These are phyloP conservation scores for Drosophila vallismaia DNA, from an alignment of 2,888 invertebrate genomes.

Conservation along the genomic window DNA sequence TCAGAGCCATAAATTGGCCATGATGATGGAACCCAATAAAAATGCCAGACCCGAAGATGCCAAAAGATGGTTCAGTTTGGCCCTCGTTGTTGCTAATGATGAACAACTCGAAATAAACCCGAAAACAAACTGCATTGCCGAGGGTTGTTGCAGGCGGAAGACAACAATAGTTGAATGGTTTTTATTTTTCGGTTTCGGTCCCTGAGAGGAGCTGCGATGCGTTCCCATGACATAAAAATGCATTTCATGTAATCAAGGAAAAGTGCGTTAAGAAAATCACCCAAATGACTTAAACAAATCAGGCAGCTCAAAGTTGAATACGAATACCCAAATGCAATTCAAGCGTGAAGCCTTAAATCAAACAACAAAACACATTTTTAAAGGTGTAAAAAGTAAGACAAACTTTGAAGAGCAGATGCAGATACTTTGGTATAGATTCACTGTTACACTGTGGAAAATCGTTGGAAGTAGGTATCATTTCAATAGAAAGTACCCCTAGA, in stretches of 20 bases:
- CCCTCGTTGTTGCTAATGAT: conserved; percentile 18
- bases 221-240: conserved; percentile 72
- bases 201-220: conserved; percentile 19
- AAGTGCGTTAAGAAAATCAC: conserved; percentile 49
- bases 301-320: conserved; percentile 26
- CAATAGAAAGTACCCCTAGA: too few species aligned
- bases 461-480: too few species aligned
- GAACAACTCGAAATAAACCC: conserved; percentile 21
- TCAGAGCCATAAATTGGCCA: conserved; percentile 55
- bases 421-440: conserved; percentile 21
- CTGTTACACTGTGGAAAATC: background rate
- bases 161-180: conserved; percentile 45
- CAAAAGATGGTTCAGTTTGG: conserved; percentile 13
- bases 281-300: conserved; percentile 70
- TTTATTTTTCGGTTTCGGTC: conserved; percentile 2
- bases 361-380: conserved; percentile 56
- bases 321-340: conserved; percentile 33
- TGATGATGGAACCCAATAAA: conserved; percentile 42
- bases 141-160: conserved; percentile 56
- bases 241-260: conserved; percentile 70
- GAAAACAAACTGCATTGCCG: conserved; percentile 26
- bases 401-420: conserved; percentile 54
- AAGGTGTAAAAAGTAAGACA: conserved; percentile 80
- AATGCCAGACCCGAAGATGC: conserved; percentile 21
- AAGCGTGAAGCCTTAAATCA: conserved; percentile 58